Conservation (phyloP, 2,888 invertebrate species). For the Osmoderma eremita region DNA sequence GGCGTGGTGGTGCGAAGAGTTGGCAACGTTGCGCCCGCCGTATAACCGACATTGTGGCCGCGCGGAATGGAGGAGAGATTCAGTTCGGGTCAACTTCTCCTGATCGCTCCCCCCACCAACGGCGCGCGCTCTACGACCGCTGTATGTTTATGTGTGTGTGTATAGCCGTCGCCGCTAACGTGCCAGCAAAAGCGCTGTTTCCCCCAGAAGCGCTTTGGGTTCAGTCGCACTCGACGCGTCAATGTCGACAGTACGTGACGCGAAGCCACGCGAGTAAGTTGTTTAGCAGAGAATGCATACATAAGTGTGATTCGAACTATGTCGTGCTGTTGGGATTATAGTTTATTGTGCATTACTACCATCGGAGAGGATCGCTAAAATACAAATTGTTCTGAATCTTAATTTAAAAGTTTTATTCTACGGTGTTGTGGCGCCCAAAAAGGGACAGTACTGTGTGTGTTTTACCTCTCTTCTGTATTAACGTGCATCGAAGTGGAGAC, state of each 20-base stretch:
- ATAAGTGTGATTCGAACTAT: too few species aligned
- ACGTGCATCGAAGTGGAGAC: slow-evolving; percentile 4
- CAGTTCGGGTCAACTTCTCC: slow-evolving; percentile 68
- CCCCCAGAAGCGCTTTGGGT: slow-evolving; percentile 65
- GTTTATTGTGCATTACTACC: too few species aligned
- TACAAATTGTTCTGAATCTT: too few species aligned
- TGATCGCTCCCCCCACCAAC: slow-evolving; percentile 64
- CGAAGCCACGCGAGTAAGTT: neutral
- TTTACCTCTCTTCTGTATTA: neutral
- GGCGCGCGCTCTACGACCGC: slow-evolving; percentile 35
- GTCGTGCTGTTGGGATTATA: too few species aligned
- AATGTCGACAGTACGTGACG: slow-evolving; percentile 33
- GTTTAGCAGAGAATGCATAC: too few species aligned
- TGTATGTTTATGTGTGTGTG: slow-evolving; percentile 48
- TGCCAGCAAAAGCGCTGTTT: slow-evolving; percentile 67
- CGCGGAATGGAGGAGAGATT: slow-evolving; percentile 63
- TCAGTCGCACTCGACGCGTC: slow-evolving; percentile 61
- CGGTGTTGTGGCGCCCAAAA: too few species aligned
- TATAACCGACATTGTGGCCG: slow-evolving; percentile 67
- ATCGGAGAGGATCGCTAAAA: too few species aligned
- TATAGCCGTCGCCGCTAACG: slow-evolving; percentile 47
- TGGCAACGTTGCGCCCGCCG: slow-evolving; percentile 60
- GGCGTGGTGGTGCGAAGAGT: slow-evolving; percentile 49
- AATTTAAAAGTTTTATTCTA: too few species aligned
- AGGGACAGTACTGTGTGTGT: neutral